Evolutionary conservation across 2,797 vertebrate genomes (phyloP).

Genomic region (Poecilia gillii): DNA sequence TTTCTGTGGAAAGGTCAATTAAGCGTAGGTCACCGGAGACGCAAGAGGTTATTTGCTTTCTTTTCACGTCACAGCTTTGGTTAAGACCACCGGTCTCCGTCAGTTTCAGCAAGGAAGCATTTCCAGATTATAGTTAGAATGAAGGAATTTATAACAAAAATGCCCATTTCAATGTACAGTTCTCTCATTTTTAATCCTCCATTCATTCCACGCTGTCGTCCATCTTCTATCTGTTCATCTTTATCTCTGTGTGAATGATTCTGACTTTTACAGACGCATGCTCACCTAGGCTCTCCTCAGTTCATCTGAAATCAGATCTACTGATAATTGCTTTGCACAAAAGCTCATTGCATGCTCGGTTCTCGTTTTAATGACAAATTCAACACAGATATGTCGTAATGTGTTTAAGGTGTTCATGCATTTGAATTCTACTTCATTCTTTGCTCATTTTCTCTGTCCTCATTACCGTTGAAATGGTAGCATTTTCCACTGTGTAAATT

Average conservation of each 20-base stretch:
- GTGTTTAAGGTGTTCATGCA: conserved; percentile 50
- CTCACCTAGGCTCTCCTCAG: conserved; percentile 45
- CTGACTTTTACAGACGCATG: conserved; percentile 55
- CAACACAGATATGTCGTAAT: conserved; percentile 34
- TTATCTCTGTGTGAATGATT: conserved; percentile 46
- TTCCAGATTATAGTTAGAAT: conserved; percentile 10
- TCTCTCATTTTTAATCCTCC: conserved; percentile 41
- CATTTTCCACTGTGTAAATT: conserved; percentile 60
- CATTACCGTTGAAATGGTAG: conserved; percentile 78
- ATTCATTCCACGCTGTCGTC: conserved; percentile 34
- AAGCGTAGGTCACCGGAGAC: conserved; percentile 41
- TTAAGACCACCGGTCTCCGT: neutral
- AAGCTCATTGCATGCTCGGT: conserved; percentile 61
- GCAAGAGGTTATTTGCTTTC: conserved; percentile 20
- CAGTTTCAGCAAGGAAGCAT: neutral
- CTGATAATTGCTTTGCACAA: conserved; percentile 63
- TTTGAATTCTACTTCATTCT: conserved; percentile 51
- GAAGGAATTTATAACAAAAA: conserved; percentile 56
- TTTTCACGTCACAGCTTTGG: neutral
- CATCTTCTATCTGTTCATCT: conserved; percentile 29
- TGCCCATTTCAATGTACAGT: conserved; percentile 76
- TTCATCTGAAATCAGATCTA: conserved; percentile 56
- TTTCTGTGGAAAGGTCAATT: conserved; percentile 53
- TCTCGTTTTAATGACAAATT: conserved; percentile 18
- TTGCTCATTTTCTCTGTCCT: conserved; percentile 61